Base-by-base conservation (phyloP, 2,888 invertebrate species). In the Amaurobius ferox region DNA sequence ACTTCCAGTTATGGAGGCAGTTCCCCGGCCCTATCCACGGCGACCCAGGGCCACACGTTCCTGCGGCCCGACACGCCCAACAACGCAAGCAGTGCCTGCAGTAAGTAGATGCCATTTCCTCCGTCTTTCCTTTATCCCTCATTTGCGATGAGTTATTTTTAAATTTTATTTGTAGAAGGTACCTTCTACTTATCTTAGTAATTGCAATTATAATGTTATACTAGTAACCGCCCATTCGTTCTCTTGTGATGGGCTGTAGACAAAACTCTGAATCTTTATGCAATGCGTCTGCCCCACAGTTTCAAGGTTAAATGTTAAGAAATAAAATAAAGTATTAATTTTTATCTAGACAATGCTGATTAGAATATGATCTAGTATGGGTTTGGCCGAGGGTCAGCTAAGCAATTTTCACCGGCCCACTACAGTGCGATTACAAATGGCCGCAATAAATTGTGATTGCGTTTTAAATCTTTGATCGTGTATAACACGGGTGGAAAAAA, bases 31-130 rank as follows among this genome's bases (percentile, higher is more conserved):
- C 90, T 91, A 78, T 91, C 90, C 0, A 71, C 87, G 1, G 74
- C 85, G 13, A 86, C 90, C n/a, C 91, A 91, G 88, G 92, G 93
- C 32, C 93, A 93, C 88, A 92, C 92, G 30, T 93, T 92, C 90
- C 90, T 92, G 70, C 91, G 93, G 39, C 92, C 93, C 26, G 93
- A 93, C 90, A 93, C 93, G 68, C 93, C 93, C 19, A 91, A 91
- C 89, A 91, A 92, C 86, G 90, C 89, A 79, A 91, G 90, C 85
- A 90, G 88, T 70, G 88, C 88, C 48, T 89, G 89, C 66, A 89
- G 89, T 88, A 85, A 89, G 87, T 85, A 66, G 28, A 29, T 64
- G n/a, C 55, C 55, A 55, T 23, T 55, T 16, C 23, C 23, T 23
- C 23, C 23, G 3, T 55, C 23, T 44, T 2, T 5, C 3, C 5